Base-by-base conservation (phyloP, 1,140 invertebrate species). In the Telenomus remus region DNA sequence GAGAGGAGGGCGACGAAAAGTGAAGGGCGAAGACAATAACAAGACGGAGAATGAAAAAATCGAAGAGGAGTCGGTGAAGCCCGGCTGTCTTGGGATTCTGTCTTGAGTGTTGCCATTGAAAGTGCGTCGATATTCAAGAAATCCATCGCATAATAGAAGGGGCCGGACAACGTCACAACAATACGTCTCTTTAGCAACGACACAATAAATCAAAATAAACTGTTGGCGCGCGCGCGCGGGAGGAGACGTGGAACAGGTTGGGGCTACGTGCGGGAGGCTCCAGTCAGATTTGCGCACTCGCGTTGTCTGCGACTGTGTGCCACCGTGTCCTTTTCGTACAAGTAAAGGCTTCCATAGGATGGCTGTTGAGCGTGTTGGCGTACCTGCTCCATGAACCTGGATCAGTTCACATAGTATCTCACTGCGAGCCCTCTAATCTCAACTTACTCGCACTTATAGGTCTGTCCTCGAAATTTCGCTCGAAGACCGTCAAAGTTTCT, bases 191-290 rank as follows among this genome's bases (percentile, higher is more conserved):
- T 85, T 85, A 83, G 80, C 80, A 82, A 78, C 81, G 81, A 85
- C 80, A 84, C 78, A 79, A 85, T 85, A 83, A 83, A 85, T 85
- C 84, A 83, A 84, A 84, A 84, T 85, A 83, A 84, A 85, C 74
- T 80, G 54, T 48, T 76, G 64, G 54, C 66, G 70, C 69, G n/a
- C n/a, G n/a, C n/a, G 72, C 9, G 37, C 3, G 37, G 37, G 66
- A 70, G 72, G 71, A 76, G 80, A 80, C 80, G 78, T 59, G 82
- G 81, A 84, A 84, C 84, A 84, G 82, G 84, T 84, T 84, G 82
- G 80, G 79, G 80, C 76, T 74, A 61, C 82, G 75, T 66, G 76
- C 81, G 75, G 82, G 80, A 83, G 81, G 75, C 81, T 82, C 71
- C 66, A 75, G 76, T 71, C 66, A 68, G 76, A 78, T 78, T 78